Conservation (phyloP, 1,140 invertebrate species). For the Pantala flavescens region DNA sequence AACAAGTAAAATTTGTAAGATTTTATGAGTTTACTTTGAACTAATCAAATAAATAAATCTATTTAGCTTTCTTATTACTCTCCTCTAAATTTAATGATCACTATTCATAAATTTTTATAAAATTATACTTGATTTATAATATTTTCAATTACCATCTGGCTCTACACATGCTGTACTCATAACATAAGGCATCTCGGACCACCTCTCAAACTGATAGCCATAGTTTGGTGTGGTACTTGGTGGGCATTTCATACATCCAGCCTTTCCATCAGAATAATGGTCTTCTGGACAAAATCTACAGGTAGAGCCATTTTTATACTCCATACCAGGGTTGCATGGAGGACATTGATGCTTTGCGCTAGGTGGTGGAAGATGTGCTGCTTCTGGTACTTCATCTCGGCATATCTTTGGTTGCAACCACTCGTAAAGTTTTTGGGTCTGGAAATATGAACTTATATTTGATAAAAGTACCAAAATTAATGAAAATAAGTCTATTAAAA, state of each 20-base stretch:
- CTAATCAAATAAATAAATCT: neutral
- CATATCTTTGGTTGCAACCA: constrained; percentile 48
- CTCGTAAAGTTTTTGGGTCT: constrained; percentile 39
- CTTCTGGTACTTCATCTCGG: constrained; percentile 30
- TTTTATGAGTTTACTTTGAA: constrained; percentile 11
- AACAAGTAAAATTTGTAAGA: constrained; percentile 1
- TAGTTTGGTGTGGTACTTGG: constrained; percentile 42
- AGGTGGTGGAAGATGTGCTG: constrained; percentile 34
- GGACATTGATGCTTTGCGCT: constrained; percentile 35
- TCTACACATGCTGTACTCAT: constrained; percentile 39
- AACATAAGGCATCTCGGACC: constrained; percentile 42
- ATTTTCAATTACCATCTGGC: constrained; percentile 29
- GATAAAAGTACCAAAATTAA: neutral
- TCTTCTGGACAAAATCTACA: constrained; percentile 35
- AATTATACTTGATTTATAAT: too few relatives aligned
- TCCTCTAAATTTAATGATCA: too few relatives aligned
- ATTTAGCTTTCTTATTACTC: too few relatives aligned
- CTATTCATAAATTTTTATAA: too few relatives aligned
- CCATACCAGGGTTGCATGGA: constrained; percentile 47
- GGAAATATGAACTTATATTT: neutral
- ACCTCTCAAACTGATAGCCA: constrained; percentile 40
- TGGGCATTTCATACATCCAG: constrained; percentile 40
- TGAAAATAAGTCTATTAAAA: neutral
- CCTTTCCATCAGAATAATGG: constrained; percentile 30
- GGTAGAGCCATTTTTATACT: constrained; percentile 30